Evolutionary conservation across 2,888 invertebrate species (phyloP), one percentile per base, ranked within the genome.

Genomic region (Lordiphosa fenestrarum): DNA sequence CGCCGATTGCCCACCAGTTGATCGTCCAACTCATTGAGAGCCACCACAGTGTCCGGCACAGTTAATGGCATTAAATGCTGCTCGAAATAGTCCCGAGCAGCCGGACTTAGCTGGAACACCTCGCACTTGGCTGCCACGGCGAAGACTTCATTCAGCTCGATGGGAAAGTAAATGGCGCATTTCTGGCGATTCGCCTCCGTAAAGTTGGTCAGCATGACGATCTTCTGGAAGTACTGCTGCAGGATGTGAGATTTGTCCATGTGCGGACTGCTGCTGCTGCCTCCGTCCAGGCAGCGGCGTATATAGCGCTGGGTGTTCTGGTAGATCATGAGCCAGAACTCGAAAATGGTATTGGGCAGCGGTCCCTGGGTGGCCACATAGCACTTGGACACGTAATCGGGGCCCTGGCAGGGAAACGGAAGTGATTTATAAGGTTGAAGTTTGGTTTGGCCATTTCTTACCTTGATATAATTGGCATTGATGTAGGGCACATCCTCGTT

Each of bases 301-400:
- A 86, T 77, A 53, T 86, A 85, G 55, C 81, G 90, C 75, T 56
- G 80, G 25, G 85, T 89, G 81, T 92, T 92, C 82, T 93, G 92
- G 52, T 91, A 89, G 4, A 96, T 92, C 96, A 97, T 96, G 35
- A 93, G 91, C 97, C 97, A 98, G 89, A 97, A 97, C 87, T 98
- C 97, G 72, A 92, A 93, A 51, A 97, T 93, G 0, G 98, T 98
- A 88, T 97, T 95, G 21, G 94, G 92, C 86, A 98, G 92, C 0
- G 98, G 98, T 6, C 97, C 98, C 90, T 98, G 98, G 0, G 97
- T 96, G 10, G 97, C 98, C 58, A 98, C 95, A 89, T 96, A 98
- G 42, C 95, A 93, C 80, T 94, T 94, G 60, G 94, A 94, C 61
- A 95, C 94, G 78, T 95, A 95, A 87, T 97, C 96, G 84, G 96